Evolutionary conservation across 2,888 invertebrate genomes (phyloP), one percentile per base, ranked within the genome.

Genomic region (Pocota personata): DNA sequence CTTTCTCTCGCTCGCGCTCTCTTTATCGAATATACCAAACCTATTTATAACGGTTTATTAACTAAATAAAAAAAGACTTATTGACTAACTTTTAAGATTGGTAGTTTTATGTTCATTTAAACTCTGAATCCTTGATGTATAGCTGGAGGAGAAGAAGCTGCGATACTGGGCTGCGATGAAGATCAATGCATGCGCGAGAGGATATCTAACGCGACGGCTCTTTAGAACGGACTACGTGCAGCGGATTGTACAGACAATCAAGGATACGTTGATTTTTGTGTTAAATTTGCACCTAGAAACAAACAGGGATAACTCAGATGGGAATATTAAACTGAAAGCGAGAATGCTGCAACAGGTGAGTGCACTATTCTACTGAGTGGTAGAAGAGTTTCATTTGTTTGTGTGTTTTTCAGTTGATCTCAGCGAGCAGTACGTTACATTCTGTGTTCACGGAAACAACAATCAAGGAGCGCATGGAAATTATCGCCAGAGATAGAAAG

Each of bases 161-260:
- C 88, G 82, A 8, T 35, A 58, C 3, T 72, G 80, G 88, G 96
- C 97, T 3, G 96, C 95, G 14, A 94, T 94, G 24, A 93, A 93
- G 87, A 95, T 97, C 79, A 95, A 95, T 88, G 96, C 96, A 7
- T 93, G 93, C 88, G 94, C 94, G 24, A 95, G 95, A 89, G 98
- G 98, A 0, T 98, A 95, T 91, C 93, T 98, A 71, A 95, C 96
- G 21, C 94, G 98, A 60, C 94, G 97, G 50, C 93, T 98, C 67
- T 94, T 98, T 93, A 94, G 93, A 89, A 97, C 98, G 0, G 96
- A 96, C 89, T 95, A 96, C 88, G 96, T 98, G 12, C 96, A 96
- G 91, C 93, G 94, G 75, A 94, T 97, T 16, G 96, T 92, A 0
- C 90, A 91, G 76, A 92, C 92, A n/a, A 92, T 92, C 75, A 90